Evolutionary conservation across 2,113 vertebrate species (phyloP).

Genomic region (Penelope pileata): DNA sequence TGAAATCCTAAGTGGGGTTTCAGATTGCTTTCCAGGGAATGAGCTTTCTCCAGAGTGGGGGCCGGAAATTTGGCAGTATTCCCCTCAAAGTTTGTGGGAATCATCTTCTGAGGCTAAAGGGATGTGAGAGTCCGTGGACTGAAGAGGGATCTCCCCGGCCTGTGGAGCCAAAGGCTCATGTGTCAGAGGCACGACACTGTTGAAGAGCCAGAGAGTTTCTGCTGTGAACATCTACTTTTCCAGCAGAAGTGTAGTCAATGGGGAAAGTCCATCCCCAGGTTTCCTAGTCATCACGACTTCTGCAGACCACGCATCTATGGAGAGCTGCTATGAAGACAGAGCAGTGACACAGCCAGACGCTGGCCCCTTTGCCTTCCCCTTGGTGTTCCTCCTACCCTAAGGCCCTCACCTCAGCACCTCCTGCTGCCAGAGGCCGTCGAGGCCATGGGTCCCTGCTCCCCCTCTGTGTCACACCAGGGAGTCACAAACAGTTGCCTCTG

Average conservation of each 20-base stretch:
- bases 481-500: neutral
- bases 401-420: neutral
- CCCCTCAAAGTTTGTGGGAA: neutral
- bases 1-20: neutral
- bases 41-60: neutral
- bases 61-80: neutral
- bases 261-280: neutral
- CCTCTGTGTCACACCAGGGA: neutral
- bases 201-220: neutral
- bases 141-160: neutral
- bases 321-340: neutral
- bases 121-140: neutral
- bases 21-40: neutral
- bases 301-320: neutral
- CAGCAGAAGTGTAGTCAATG: neutral
- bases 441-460: accelerated
- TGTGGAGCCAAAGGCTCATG: neutral
- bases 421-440: accelerated
- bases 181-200: neutral
- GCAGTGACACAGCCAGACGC: neutral
- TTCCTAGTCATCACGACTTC: neutral
- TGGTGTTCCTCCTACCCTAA: neutral
- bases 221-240: neutral
- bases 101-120: neutral
- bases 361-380: accelerated